Percentiles rank a stretch among this genome's conserved stretches.
Conservation (phyloP, 2,797 vertebrate genomes). For the Enteromius paludinosus region DNA sequence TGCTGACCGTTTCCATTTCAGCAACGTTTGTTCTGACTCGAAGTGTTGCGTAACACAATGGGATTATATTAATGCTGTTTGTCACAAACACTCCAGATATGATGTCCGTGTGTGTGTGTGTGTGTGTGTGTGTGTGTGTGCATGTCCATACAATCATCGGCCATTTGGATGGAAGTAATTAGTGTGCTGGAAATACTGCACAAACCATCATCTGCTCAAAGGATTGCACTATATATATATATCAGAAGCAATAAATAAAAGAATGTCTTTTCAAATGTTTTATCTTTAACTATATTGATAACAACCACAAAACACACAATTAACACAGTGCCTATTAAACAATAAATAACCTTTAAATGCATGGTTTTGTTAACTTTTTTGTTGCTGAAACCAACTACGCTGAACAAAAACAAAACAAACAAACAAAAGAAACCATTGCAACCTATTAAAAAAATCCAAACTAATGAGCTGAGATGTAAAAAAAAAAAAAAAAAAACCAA, state of each 20-base stretch:
- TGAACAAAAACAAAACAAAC: background rate
- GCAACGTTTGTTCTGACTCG: background rate
- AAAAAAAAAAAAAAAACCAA: background rate
- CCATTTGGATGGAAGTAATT: conserved; percentile 6
- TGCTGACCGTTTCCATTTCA: background rate
- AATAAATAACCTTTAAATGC: background rate
- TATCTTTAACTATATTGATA: background rate
- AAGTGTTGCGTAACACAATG: conserved; percentile 30
- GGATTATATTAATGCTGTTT: conserved; percentile 16
- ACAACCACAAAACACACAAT: background rate
- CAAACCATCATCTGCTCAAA: conserved; percentile 15
- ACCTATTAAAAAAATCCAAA: conserved; percentile 28
- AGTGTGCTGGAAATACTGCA: background rate
- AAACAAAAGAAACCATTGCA: no score
- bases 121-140: background rate
- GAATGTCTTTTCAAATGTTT: background rate
- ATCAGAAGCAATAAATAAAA: conserved; percentile 4
- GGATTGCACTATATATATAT: background rate
- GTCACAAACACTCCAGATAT: background rate
- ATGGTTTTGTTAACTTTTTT: background rate
- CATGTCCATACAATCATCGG: background rate
- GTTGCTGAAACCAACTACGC: background rate
- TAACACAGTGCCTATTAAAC: no score
- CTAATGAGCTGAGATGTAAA: background rate
- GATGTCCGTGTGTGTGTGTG: background rate